Conservation (phyloP, 1,140 invertebrate species). For the Danaus melanippus region DNA sequence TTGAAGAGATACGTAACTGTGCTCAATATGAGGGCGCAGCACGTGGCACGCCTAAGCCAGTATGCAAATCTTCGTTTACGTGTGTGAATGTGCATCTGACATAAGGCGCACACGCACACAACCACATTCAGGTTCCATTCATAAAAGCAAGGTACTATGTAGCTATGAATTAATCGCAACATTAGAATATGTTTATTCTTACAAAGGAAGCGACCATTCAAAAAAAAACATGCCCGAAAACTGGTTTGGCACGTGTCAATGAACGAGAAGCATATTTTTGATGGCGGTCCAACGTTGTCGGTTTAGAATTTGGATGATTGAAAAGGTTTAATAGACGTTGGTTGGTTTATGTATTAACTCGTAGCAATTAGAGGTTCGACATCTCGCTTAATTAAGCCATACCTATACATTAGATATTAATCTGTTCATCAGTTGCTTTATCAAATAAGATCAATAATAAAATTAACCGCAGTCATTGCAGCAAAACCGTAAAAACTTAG, state of each 20-base stretch:
- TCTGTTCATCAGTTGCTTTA: neutral
- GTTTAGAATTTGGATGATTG: conserved; percentile 43
- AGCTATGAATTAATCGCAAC: conserved; percentile 71
- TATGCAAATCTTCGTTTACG: conserved; percentile 53
- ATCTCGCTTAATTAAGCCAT: conserved; percentile 14
- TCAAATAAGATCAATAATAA: conserved; percentile 1
- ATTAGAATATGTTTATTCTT: conserved; percentile 70
- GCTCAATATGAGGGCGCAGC: conserved; percentile 46
- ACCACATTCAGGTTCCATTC: conserved; percentile 48
- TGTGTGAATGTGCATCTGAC: conserved; percentile 45
- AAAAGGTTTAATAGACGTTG: conserved; percentile 36
- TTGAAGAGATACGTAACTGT: conserved; percentile 56
- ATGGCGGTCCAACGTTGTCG: conserved; percentile 39
- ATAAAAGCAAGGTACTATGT: conserved; percentile 65
- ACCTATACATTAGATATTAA: conserved; percentile 3
- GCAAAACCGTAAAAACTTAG: conserved; percentile 20
- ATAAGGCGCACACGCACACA: conserved; percentile 43
- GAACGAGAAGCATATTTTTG: conserved; percentile 65
- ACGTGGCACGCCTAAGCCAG: conserved; percentile 55
- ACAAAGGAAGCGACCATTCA: conserved; percentile 69
- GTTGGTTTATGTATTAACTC: conserved; percentile 16
- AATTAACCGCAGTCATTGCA: conserved; percentile 13
- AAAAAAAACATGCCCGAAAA: conserved; percentile 60
- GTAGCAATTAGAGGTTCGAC: conserved; percentile 15
- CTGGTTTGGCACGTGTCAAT: conserved; percentile 69